A percentile compares a stretch with the other conserved stretches of the same genome.
phyloP scores from a whole-genome alignment of 2,888 invertebrate species.

The Theodoxus fluviatilis region DNA sequence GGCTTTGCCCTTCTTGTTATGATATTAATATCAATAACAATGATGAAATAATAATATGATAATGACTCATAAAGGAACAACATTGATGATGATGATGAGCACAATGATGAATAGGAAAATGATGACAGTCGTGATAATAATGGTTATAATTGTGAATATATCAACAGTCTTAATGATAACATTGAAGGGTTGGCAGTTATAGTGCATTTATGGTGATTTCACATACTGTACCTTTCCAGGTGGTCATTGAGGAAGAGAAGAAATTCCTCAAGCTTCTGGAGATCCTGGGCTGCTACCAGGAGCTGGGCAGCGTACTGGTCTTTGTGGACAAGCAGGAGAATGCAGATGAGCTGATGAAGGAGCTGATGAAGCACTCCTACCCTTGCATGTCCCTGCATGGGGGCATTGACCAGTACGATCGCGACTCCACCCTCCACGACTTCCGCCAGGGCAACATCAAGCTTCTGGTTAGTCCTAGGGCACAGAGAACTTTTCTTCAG shows the following conservation, averaged over 20 bases:
- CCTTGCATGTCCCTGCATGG: conserved; percentile 97
- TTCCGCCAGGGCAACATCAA: conserved; percentile 93
- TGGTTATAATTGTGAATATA: too few relatives aligned
- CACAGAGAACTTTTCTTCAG: too few relatives aligned
- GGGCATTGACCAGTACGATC: conserved; percentile 98
- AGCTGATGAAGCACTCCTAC: conserved; percentile 95
- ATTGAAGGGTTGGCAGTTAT: too few relatives aligned
- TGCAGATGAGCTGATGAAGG: conserved; percentile 84
- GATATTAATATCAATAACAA: too few relatives aligned
- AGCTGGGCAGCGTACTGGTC: conserved; percentile 90
- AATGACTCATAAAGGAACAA: too few relatives aligned
- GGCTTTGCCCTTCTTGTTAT: too few relatives aligned
- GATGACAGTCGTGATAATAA: too few relatives aligned
- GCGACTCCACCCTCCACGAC: conserved; percentile 96
- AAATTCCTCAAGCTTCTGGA: conserved; percentile 97
- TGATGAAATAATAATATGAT: too few relatives aligned
- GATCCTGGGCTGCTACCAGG: conserved; percentile 92
- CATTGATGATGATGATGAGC: too few relatives aligned
- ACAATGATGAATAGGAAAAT: too few relatives aligned
- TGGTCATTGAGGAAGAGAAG: conserved; percentile 90
- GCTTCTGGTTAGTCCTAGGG: conserved; percentile 74
- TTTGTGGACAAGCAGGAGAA: conserved; percentile 99
- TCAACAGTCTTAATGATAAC: too few relatives aligned
- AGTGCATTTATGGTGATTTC: too few relatives aligned
- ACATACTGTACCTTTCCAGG: conserved; percentile 41